phyloP scores from a whole-genome alignment of 2,888 invertebrate species.

The Gryllus longicercus region DNA sequence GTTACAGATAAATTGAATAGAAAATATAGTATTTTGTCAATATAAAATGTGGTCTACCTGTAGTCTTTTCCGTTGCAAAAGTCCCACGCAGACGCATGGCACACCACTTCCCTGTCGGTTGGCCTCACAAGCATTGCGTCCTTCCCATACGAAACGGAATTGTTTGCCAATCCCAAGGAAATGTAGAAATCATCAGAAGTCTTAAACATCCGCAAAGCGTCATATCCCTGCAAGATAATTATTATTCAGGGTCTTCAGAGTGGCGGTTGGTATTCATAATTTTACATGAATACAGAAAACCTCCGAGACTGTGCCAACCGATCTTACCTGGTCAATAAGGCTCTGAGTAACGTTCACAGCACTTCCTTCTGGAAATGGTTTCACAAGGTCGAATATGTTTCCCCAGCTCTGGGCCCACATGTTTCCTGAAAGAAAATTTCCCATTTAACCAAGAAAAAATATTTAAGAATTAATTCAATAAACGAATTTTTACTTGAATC shows the following conservation, averaged over 20 bases:
- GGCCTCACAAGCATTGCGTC: slow-evolving; percentile 57
- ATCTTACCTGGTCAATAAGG: slow-evolving; percentile 46
- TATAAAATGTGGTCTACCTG: slow-evolving; percentile 48
- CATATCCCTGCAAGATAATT: slow-evolving; percentile 41
- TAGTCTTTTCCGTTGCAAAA: slow-evolving; percentile 64
- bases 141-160: slow-evolving; percentile 57
- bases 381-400: slow-evolving; percentile 51
- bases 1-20: neutral
- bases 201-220: slow-evolving; percentile 52
- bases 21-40: neutral
- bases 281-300: no score
- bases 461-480: no score
- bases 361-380: slow-evolving; percentile 49
- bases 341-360: slow-evolving; percentile 54
- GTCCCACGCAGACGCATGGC: slow-evolving; percentile 68
- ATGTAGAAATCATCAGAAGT: slow-evolving; percentile 60
- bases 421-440: slow-evolving; percentile 51
- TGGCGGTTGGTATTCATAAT: neutral
- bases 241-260: no score
- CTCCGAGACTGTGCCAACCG: neutral
- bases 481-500: no score
- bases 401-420: slow-evolving; percentile 66
- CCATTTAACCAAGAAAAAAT: no score
- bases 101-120: slow-evolving; percentile 56
- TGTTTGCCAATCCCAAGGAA: slow-evolving; percentile 59